Base-by-base conservation (phyloP, 2,113 vertebrate species). In the Vulpes ferrilata region DNA sequence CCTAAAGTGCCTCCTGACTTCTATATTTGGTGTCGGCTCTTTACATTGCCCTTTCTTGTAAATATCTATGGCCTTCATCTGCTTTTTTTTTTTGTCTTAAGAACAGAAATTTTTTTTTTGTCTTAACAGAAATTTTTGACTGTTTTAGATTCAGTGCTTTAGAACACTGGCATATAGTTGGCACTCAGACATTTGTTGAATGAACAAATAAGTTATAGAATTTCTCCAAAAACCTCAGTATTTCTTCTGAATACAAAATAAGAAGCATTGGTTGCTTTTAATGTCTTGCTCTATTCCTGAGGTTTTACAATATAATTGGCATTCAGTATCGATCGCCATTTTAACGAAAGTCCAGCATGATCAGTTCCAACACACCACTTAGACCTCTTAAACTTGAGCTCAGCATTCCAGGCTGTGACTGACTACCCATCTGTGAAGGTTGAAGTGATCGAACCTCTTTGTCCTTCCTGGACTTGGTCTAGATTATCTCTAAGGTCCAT, bases 171-270 rank as follows among this genome's bases (percentile, higher is more conserved):
- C 15, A 32, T 55, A 5, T 84, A 64, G 8, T 59, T 83, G 43
- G 9, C 7, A 15, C 22, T 93, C 84, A 80, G 0, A 80, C 71
- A 79, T 74, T 60, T 92, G 76, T 53, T 97, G 57, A 93, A 35
- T 84, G 11, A 93, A 67, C n/a, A 22, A 35, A 32, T 89, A 73
- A 60, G 53, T 80, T 60, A 60, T 3, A 96, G 80, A 91, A 73
- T 86, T 86, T 97, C 60, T 82, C 71, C 73, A 65, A 59, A 96
- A 57, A 59, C 62, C 15, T 80, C 13, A 60, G 0, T 96, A 43
- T 95, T 88, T 82, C 60, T 93, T 97, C 60, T 95, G 74, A 94
- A 74, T 97, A 43, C 12, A 59, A 90, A 38, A 73, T 71, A 65
- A 80, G 78, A 94, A 94, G 38, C n/a, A 57, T 16, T 88, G 17